These are phyloP conservation scores for Camelus bactrianus DNA, from an alignment of 2,113 vertebrate species.

Conservation along the genomic window DNA sequence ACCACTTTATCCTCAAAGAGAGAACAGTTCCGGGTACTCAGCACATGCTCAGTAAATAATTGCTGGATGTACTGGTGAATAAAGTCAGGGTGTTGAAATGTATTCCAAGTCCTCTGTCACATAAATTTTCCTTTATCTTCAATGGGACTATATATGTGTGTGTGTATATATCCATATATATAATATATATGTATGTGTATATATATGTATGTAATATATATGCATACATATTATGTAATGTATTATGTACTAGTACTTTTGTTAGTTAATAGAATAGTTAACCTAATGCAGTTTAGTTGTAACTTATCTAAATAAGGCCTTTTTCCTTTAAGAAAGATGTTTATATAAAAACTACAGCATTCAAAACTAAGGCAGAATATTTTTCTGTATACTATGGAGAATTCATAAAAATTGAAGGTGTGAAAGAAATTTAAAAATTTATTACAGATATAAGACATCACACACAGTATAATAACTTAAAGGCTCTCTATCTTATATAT, in stretches of 20 bases:
- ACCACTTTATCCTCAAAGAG: background rate
- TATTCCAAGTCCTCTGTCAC: background rate
- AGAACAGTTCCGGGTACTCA: background rate
- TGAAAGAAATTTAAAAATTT: background rate
- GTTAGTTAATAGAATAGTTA: background rate
- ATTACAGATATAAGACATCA: background rate
- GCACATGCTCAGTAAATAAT: background rate
- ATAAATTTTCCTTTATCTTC: background rate
- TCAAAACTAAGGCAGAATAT: conserved; percentile 21
- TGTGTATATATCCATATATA: background rate
- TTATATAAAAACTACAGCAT: background rate
- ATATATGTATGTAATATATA: background rate
- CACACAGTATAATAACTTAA: background rate
- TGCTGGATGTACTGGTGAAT: background rate
- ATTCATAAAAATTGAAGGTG: background rate
- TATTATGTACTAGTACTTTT: background rate
- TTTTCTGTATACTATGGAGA: background rate
- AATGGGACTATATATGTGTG: background rate
- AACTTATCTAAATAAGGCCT: background rate
- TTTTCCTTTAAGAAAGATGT: background rate
- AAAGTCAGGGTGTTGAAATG: background rate
- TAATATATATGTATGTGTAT: too few species aligned
- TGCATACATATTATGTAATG: background rate
- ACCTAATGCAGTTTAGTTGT: background rate
- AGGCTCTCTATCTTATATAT: background rate